Percentiles rank a stretch among this genome's conserved stretches.
phyloP scores from a whole-genome alignment of 2,888 invertebrate genomes.

The Perithous albicinctus region DNA sequence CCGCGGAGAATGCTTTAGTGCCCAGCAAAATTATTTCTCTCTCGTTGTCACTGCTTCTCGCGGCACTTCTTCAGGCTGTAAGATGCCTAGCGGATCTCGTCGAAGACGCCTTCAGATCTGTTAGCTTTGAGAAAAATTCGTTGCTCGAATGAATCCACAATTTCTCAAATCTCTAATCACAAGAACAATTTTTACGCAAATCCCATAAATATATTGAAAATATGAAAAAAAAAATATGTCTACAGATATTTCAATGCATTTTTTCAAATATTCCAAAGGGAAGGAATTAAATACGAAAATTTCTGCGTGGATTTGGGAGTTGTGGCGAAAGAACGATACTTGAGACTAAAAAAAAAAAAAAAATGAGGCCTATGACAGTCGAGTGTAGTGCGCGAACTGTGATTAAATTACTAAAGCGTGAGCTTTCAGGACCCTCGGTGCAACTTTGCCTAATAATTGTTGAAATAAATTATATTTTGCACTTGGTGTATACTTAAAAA shows the following conservation, averaged over 20 bases:
- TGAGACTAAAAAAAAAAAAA: neutral
- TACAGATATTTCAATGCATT: neutral
- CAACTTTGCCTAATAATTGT: slow-evolving; percentile 55
- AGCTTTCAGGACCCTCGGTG: slow-evolving; percentile 38
- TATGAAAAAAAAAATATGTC: neutral
- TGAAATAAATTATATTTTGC: slow-evolving; percentile 64
- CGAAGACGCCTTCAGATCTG: slow-evolving; percentile 85
- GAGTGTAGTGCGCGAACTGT: slow-evolving; percentile 41
- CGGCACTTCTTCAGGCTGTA: slow-evolving; percentile 88
- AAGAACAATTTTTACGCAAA: neutral
- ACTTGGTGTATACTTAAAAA: slow-evolving; percentile 37
- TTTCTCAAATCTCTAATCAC: slow-evolving; percentile 1
- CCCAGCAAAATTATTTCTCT: slow-evolving; percentile 87
- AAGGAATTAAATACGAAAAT: neutral
- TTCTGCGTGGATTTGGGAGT: neutral
- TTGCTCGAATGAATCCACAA: slow-evolving; percentile 65
- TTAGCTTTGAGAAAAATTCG: slow-evolving; percentile 76
- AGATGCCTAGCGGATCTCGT: slow-evolving; percentile 88
- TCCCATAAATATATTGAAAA: neutral
- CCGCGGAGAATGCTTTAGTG: slow-evolving; percentile 76
- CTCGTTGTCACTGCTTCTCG: slow-evolving; percentile 87
- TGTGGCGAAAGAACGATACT: neutral
- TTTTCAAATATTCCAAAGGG: neutral
- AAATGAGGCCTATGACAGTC: slow-evolving; percentile 19
- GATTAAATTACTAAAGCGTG: slow-evolving; percentile 23